Evolutionary conservation across 1,140 invertebrate genomes (phyloP).

Genomic region (Drosophila yakuba): DNA sequence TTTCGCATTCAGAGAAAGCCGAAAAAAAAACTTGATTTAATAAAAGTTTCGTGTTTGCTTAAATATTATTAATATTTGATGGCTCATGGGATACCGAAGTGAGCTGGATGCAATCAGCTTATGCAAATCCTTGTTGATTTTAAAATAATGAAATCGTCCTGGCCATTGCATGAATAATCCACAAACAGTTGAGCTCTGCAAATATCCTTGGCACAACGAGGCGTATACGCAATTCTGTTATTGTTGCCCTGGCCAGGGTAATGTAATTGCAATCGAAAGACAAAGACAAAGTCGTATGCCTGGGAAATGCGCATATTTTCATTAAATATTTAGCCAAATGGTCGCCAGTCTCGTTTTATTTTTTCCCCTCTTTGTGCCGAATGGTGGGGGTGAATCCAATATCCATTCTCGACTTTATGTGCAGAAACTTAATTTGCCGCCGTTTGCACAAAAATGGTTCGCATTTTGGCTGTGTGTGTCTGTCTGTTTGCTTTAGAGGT

Average conservation of each 20-base stretch:
- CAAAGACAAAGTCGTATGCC: conserved; percentile 37
- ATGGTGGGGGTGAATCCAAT: conserved; percentile 29
- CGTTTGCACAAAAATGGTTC: conserved; percentile 64
- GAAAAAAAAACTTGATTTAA: conserved; percentile 57
- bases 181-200: conserved; percentile 19
- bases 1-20: conserved; percentile 23
- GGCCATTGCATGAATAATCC: conserved; percentile 72
- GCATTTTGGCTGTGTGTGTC: conserved; percentile 26
- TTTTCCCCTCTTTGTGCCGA: not conserved
- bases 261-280: conserved; percentile 76
- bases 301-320: conserved; percentile 71
- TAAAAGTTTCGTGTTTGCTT: conserved; percentile 60
- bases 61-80: conserved; percentile 61
- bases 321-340: conserved; percentile 81
- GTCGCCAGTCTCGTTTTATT: conserved; percentile 38
- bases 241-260: conserved; percentile 51
- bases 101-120: conserved; percentile 68
- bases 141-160: conserved; percentile 72
- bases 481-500: conserved; percentile 58
- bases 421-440: conserved; percentile 76
- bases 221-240: conserved; percentile 52
- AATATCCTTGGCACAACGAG: conserved; percentile 10
- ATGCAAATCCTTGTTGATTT: conserved; percentile 75
- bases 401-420: conserved; percentile 71
- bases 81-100: not conserved